phyloP scores from a whole-genome alignment of 1,140 invertebrate species.

The Plectrocnemia conspersa region DNA sequence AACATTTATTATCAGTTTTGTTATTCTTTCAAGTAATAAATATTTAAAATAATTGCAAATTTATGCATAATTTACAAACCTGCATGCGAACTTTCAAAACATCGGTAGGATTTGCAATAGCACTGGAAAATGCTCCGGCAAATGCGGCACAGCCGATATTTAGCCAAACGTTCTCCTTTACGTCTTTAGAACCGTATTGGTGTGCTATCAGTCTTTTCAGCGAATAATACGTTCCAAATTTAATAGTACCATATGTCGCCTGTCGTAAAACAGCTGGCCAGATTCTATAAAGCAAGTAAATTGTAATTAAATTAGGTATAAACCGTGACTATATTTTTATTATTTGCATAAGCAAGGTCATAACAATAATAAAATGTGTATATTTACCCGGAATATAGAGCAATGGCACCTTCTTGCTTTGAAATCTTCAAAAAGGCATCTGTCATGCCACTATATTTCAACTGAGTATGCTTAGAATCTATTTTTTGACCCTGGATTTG shows the following conservation, averaged over 20 bases:
- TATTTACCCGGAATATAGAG: slow-evolving; percentile 76
- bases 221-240: slow-evolving; percentile 94
- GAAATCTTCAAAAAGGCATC: slow-evolving; percentile 82
- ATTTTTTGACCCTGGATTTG: slow-evolving; percentile 90
- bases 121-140: slow-evolving; percentile 83
- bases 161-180: slow-evolving; percentile 66
- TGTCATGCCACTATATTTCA: slow-evolving; percentile 86
- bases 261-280: slow-evolving; percentile 86
- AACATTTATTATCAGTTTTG: too few relatives aligned
- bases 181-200: slow-evolving; percentile 54
- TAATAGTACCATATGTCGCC: slow-evolving; percentile 93
- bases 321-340: not conserved
- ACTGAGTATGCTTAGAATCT: slow-evolving; percentile 68
- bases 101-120: slow-evolving; percentile 97
- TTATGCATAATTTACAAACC: slow-evolving; percentile 47
- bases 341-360: not conserved
- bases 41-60: not conserved
- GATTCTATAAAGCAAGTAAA: slow-evolving; percentile 59
- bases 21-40: not conserved
- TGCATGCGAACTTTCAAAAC: slow-evolving; percentile 97
- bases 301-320: slow-evolving; percentile 3
- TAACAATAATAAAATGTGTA: not conserved
- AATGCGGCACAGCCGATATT: slow-evolving; percentile 83
- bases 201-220: slow-evolving; percentile 68
- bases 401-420: slow-evolving; percentile 73